Percentiles rank a stretch among this genome's conserved stretches.
Conservation (phyloP, 2,113 vertebrate genomes). For the Prunella himalayana region DNA sequence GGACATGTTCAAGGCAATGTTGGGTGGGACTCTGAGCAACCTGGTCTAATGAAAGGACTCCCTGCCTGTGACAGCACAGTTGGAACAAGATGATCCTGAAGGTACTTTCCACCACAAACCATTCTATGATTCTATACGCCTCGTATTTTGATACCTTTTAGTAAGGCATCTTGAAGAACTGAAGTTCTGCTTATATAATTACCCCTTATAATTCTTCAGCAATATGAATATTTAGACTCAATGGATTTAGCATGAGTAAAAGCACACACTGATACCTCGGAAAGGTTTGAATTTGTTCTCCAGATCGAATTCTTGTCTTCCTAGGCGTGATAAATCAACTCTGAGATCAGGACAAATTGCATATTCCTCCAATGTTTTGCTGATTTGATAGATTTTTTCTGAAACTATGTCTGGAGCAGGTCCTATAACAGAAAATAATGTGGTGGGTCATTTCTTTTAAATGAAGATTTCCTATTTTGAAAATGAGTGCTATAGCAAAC, state of each 20-base stretch:
- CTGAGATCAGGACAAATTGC: conserved; percentile 92
- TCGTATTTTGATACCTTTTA: neutral
- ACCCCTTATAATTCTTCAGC: neutral
- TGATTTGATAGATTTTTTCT: conserved; percentile 95
- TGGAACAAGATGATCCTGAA: neutral
- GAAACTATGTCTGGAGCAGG: conserved; percentile 91
- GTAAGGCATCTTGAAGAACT: neutral
- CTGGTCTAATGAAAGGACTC: neutral
- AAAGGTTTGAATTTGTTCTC: conserved; percentile 99
- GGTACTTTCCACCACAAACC: neutral
- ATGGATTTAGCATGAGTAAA: neutral
- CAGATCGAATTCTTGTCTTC: conserved; percentile 97
- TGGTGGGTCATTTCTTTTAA: neutral
- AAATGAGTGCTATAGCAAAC: neutral
- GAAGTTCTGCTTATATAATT: neutral
- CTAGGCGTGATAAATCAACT: conserved; percentile 92
- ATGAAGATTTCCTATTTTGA: neutral
- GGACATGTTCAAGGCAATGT: neutral
- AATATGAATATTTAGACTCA: neutral
- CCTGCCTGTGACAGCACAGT: neutral
- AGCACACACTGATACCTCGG: conserved; percentile 78
- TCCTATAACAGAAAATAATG: conserved; percentile 70
- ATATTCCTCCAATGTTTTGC: conserved; percentile 95
- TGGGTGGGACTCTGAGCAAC: neutral
- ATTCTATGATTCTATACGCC: neutral